These are phyloP conservation scores for Mesochorus sp. DNA, from an alignment of 2,888 invertebrate species.

Conservation along the genomic window DNA sequence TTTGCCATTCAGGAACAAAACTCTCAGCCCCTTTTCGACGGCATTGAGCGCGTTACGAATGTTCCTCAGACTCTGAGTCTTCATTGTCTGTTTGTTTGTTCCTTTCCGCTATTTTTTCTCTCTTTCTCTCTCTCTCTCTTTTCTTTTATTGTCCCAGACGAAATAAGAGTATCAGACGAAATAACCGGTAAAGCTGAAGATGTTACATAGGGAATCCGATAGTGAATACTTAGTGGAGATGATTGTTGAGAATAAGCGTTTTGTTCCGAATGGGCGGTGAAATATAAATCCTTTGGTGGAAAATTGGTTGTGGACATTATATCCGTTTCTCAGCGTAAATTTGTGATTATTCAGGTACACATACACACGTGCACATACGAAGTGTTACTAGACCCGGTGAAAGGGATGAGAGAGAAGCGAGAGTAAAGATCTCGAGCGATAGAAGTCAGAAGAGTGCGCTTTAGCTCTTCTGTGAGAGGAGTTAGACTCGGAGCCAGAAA, in stretches of 20 bases:
- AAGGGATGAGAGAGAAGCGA: slow-evolving; percentile 34
- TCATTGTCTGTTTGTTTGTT: background rate
- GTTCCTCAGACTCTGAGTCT: slow-evolving; percentile 12
- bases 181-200: slow-evolving; percentile 2
- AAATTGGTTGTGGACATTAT: slow-evolving; percentile 52
- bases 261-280: background rate
- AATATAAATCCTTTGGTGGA: slow-evolving; percentile 49
- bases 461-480: slow-evolving; percentile 26
- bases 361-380: slow-evolving; percentile 24
- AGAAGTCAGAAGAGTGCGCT: slow-evolving; percentile 47
- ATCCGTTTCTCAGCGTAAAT: slow-evolving; percentile 41
- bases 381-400: slow-evolving; percentile 43
- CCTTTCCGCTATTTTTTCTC: background rate
- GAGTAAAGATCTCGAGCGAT: slow-evolving; percentile 53
- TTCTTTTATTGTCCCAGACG: background rate
- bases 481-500: slow-evolving; percentile 4
- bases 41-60: slow-evolving; percentile 35
- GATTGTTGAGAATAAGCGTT: slow-evolving; percentile 20
- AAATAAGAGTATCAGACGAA: slow-evolving; percentile 7
- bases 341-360: slow-evolving; percentile 19
- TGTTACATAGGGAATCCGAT: slow-evolving; percentile 37
- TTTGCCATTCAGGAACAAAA: slow-evolving; percentile 41
- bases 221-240: slow-evolving; percentile 13
- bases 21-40: slow-evolving; percentile 5
- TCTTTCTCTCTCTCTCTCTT: background rate